A percentile compares a stretch with the other conserved stretches of the same genome.
These are phyloP conservation scores for Orthosia gothica DNA, from an alignment of 2,888 invertebrate species.

Conservation along the genomic window DNA sequence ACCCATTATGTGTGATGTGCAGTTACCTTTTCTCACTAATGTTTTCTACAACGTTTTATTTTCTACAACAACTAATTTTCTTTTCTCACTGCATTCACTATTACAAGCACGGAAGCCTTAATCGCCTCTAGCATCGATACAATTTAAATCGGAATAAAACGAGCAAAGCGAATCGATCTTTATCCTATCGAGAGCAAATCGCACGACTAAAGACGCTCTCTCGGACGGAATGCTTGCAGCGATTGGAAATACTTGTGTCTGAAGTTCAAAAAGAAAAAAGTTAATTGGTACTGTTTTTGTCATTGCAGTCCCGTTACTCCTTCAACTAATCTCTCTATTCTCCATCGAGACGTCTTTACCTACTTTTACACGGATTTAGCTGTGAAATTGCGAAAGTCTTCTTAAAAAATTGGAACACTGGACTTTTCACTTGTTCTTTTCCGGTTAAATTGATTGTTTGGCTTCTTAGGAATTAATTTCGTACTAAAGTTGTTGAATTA, in stretches of 20 bases:
- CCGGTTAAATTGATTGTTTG: constrained; percentile 67
- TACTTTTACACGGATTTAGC: constrained; percentile 75
- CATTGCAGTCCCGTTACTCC: constrained; percentile 82
- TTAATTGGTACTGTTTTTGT: constrained; percentile 90
- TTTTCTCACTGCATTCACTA: constrained; percentile 75
- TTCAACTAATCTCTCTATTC: constrained; percentile 84
- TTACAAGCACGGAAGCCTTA: constrained; percentile 83
- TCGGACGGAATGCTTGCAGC: constrained; percentile 84
- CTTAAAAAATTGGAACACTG: constrained; percentile 68
- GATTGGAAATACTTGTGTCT: constrained; percentile 86
- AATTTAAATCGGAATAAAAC: constrained; percentile 89
- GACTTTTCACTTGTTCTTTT: constrained; percentile 62
- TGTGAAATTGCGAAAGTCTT: constrained; percentile 73
- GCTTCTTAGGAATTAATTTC: constrained; percentile 45
- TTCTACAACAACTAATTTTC: constrained; percentile 80
- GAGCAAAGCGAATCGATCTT: constrained; percentile 88
- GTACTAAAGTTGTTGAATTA: constrained; percentile 23
- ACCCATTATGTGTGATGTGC: constrained; percentile 14
- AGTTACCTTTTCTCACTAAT: constrained; percentile 33
- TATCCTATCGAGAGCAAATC: constrained; percentile 89
- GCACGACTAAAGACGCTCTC: constrained; percentile 88
- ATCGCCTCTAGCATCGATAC: constrained; percentile 89
- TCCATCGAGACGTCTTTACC: constrained; percentile 75
- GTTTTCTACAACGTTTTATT: constrained; percentile 52
- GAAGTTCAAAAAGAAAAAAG: constrained; percentile 85